Percentiles rank a stretch among this genome's conserved stretches.
phyloP scores from a whole-genome alignment of 2,888 invertebrate genomes.

The Sphaeridia pumilis region DNA sequence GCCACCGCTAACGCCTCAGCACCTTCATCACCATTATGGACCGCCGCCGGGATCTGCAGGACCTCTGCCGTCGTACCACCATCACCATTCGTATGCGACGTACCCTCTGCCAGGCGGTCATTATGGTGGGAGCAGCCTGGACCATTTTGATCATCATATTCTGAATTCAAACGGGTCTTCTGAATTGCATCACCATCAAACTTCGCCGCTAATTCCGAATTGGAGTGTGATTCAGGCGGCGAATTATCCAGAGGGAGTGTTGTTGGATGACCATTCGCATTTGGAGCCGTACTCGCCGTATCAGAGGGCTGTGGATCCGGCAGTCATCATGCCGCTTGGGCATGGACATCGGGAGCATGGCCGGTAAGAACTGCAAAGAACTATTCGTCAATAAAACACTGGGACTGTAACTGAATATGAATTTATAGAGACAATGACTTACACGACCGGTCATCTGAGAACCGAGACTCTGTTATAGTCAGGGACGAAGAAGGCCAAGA shows the following conservation, averaged over 20 bases:
- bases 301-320: constrained; percentile 10
- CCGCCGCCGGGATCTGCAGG: neutral
- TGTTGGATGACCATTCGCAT: constrained; percentile 1
- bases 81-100: constrained; percentile 1
- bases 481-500: constrained; percentile 28
- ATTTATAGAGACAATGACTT: neutral
- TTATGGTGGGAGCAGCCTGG: no score
- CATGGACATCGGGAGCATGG: constrained; percentile 9
- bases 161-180: neutral
- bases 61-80: neutral
- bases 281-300: constrained; percentile 8
- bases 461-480: constrained; percentile 34
- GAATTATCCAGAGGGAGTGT: constrained; percentile 7
- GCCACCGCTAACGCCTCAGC: constrained; percentile 15
- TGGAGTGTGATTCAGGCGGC: constrained; percentile 26
- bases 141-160: constrained; percentile 5
- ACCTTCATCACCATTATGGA: constrained; percentile 11
- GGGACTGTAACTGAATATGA: constrained; percentile 1
- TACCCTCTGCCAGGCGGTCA: no score
- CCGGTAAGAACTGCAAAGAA: no score
- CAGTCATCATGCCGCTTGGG: constrained; percentile 8
- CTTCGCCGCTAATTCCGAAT: constrained; percentile 17
- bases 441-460: no score
- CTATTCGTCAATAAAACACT: no score
- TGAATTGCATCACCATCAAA: no score